Percentiles rank a stretch among this genome's conserved stretches.
Conservation (phyloP, 1,140 invertebrate species). For the Trichonephila inaurata region DNA sequence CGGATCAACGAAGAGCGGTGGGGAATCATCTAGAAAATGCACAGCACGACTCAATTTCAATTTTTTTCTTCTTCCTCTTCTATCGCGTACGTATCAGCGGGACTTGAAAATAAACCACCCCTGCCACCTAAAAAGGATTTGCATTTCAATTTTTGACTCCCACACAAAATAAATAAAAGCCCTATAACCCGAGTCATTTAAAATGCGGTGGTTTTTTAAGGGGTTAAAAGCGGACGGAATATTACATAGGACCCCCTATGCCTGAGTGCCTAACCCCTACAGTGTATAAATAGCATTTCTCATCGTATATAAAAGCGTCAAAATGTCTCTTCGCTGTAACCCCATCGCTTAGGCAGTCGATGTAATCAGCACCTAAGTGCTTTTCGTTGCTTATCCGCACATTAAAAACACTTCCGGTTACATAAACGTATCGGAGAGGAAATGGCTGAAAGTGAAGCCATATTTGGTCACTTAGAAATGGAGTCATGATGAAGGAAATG, state of each 20-base stretch:
- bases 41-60: slow-evolving; percentile 29
- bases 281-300: slow-evolving; percentile 58
- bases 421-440: neutral
- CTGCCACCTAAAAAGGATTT: slow-evolving; percentile 5
- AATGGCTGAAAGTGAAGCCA: neutral
- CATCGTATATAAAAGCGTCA: slow-evolving; percentile 49
- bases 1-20: neutral
- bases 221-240: slow-evolving; percentile 8
- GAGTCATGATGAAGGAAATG: too few species aligned
- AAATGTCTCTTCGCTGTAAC: slow-evolving; percentile 30
- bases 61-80: neutral
- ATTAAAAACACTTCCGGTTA: slow-evolving; percentile 68
- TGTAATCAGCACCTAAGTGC: slow-evolving; percentile 71
- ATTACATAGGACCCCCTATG: slow-evolving; percentile 20
- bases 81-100: neutral
- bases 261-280: neutral
- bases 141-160: slow-evolving; percentile 54
- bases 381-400: slow-evolving; percentile 68
- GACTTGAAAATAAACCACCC: neutral
- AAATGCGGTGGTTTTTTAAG: neutral
- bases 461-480: slow-evolving; percentile 12
- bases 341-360: slow-evolving; percentile 56
- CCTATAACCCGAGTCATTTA: slow-evolving; percentile 7
- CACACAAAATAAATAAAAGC: slow-evolving; percentile 32
- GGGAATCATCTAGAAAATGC: neutral